phyloP scores from a whole-genome alignment of 2,888 invertebrate genomes.

The Dryobota labecula region DNA sequence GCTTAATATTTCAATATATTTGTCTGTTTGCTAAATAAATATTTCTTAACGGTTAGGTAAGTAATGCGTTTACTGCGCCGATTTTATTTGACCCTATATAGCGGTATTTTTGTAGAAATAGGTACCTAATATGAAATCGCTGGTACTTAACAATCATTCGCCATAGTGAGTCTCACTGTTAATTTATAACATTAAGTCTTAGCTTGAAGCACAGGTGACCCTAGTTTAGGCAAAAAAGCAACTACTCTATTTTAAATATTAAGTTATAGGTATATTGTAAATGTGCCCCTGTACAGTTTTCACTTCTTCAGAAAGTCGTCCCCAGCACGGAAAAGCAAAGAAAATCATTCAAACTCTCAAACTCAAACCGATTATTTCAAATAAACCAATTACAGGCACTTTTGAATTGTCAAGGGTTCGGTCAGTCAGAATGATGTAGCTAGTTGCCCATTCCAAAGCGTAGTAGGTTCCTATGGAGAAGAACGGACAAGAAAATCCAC shows the following conservation, averaged over 20 bases:
- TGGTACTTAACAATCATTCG: neutral
- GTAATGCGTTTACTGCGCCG: neutral
- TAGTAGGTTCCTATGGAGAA: too few relatives aligned
- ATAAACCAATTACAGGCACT: too few relatives aligned
- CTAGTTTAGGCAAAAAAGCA: neutral
- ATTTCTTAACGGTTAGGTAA: neutral
- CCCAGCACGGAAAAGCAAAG: neutral
- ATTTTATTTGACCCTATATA: neutral
- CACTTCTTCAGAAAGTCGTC: neutral
- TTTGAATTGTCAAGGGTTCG: too few relatives aligned
- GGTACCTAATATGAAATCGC: neutral
- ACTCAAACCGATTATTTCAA: too few relatives aligned
- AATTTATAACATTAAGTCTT: neutral
- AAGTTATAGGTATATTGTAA: neutral
- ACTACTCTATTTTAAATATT: neutral
- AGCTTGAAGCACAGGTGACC: neutral
- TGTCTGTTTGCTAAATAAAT: constrained; percentile 19
- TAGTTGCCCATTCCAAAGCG: too few relatives aligned
- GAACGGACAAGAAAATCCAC: too few relatives aligned
- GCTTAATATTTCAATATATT: constrained; percentile 29
- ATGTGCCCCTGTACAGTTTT: neutral
- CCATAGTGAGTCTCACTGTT: neutral
- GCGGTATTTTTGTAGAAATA: neutral
- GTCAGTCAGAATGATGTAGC: too few relatives aligned
- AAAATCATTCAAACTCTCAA: neutral